Conservation (phyloP, 2,797 vertebrate species). For the Sebastes alutus region DNA sequence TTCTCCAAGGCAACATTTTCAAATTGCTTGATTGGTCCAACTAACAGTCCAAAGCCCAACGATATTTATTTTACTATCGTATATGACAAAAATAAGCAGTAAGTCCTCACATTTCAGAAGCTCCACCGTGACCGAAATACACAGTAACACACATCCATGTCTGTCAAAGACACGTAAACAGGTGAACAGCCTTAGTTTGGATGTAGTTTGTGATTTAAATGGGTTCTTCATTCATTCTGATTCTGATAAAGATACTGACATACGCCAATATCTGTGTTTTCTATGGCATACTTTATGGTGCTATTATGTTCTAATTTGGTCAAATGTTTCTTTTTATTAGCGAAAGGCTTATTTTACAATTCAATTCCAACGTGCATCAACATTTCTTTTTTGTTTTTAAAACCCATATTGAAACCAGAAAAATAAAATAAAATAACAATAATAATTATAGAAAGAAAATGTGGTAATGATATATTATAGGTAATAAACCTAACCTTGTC, state of each 20-base stretch:
- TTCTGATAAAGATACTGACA: neutral
- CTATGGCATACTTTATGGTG: neutral
- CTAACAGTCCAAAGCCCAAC: neutral
- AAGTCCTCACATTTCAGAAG: neutral
- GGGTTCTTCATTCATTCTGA: neutral
- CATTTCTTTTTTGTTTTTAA: too few species aligned
- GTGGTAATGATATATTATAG: too few species aligned
- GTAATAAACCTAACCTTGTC: too few species aligned
- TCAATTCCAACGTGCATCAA: too few species aligned
- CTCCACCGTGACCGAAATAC: neutral
- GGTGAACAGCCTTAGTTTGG: neutral
- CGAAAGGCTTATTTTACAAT: too few species aligned
- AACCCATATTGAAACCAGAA: too few species aligned
- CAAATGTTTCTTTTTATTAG: too few species aligned
- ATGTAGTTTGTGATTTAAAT: neutral
- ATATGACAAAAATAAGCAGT: neutral
- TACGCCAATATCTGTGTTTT: neutral
- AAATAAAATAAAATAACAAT: too few species aligned
- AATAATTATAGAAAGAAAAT: too few species aligned
- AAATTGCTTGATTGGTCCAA: neutral
- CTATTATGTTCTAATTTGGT: neutral
- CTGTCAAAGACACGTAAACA: too few species aligned
- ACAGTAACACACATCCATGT: too few species aligned
- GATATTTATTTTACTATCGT: neutral
- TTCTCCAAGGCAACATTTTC: neutral